These are phyloP conservation scores for Molothrus ater DNA, from an alignment of 2,797 vertebrate genomes.

Conservation along the genomic window DNA sequence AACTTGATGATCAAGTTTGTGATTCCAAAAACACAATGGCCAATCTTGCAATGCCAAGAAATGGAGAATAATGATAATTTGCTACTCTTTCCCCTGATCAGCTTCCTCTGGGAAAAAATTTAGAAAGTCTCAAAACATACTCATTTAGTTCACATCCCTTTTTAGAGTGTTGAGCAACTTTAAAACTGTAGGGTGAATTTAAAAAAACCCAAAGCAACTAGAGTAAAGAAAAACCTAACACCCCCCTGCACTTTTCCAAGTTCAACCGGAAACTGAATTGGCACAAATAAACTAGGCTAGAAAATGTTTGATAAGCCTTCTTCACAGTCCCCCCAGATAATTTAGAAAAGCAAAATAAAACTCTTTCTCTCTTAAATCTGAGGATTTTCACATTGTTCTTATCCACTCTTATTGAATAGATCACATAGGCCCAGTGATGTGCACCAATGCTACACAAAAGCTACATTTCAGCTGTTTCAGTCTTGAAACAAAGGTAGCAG, in stretches of 20 bases:
- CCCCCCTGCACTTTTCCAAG: background rate
- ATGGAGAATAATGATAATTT: background rate
- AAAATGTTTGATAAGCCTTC: background rate
- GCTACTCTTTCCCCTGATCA: background rate
- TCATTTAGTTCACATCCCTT: background rate
- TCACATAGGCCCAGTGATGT: background rate
- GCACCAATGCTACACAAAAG: background rate
- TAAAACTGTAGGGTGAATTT: background rate
- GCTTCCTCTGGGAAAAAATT: background rate
- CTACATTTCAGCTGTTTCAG: background rate
- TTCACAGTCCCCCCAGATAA: background rate
- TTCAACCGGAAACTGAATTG: background rate
- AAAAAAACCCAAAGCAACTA: background rate
- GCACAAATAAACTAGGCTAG: background rate
- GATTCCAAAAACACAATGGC: background rate
- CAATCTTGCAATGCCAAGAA: background rate
- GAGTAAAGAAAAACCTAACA: background rate
- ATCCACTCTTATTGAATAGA: background rate
- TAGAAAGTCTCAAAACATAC: background rate
- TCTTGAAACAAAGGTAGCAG: background rate
- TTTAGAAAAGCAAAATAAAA: background rate
- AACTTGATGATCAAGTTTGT: background rate
- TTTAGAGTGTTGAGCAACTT: background rate
- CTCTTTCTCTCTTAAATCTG: background rate
- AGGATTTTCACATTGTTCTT: background rate